Evolutionary conservation across 2,888 invertebrate species (phyloP).

Genomic region (Torymus aiolomorphi): DNA sequence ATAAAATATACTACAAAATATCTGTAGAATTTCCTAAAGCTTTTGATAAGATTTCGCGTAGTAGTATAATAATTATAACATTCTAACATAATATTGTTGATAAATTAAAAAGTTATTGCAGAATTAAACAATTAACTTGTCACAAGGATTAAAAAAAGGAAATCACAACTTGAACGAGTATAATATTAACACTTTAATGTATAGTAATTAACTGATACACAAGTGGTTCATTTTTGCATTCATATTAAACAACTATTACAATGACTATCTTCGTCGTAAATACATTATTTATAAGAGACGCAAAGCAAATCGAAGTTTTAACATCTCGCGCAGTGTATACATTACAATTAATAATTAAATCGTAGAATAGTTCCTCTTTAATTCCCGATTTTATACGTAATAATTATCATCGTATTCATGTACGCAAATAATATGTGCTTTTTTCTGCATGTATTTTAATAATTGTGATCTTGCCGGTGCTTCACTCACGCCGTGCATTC

Average conservation of each 20-base stretch:
- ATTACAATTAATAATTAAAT: constrained; percentile 51
- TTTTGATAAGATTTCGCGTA: no score
- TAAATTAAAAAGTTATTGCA: no score
- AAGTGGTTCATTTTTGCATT: constrained; percentile 68
- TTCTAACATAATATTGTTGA: no score
- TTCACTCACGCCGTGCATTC: constrained; percentile 34
- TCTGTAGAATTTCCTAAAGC: no score
- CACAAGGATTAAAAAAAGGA: no score
- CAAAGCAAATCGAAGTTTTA: constrained; percentile 69
- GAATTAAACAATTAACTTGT: no score
- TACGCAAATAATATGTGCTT: constrained; percentile 21
- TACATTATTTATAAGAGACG: constrained; percentile 67
- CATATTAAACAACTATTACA: constrained; percentile 72
- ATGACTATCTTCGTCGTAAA: constrained; percentile 70
- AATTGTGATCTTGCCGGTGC: constrained; percentile 55
- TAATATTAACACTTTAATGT: constrained; percentile 74
- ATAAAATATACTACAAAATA: no score
- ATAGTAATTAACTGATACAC: constrained; percentile 72
- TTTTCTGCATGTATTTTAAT: neutral
- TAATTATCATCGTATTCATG: constrained; percentile 15
- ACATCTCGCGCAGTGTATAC: constrained; percentile 58
- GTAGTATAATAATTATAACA: no score
- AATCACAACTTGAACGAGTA: constrained; percentile 64
- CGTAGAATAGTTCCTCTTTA: constrained; percentile 32
- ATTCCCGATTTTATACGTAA: constrained; percentile 17